phyloP scores from a whole-genome alignment of 2,797 vertebrate genomes.

The Acanthurus leucopareius region DNA sequence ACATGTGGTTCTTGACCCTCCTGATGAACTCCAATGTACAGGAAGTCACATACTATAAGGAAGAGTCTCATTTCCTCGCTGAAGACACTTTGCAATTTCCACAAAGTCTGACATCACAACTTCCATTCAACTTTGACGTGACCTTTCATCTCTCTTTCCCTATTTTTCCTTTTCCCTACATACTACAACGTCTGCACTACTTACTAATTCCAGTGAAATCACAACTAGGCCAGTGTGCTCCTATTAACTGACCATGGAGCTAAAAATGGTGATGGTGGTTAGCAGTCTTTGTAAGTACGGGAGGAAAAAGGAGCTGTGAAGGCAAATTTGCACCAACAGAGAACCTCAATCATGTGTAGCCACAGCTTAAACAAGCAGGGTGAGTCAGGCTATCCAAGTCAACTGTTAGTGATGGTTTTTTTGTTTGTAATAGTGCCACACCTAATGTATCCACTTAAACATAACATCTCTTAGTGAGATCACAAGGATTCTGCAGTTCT shows the following conservation, averaged over 20 bases:
- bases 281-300: constrained; percentile 14
- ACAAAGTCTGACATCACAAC: constrained; percentile 15
- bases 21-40: constrained; percentile 4
- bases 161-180: not conserved
- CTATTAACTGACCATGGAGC: constrained; percentile 33
- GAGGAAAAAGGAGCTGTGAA: constrained; percentile 8
- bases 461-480: no score
- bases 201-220: constrained; percentile 27
- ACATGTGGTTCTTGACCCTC: constrained; percentile 27
- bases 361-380: not conserved
- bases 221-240: constrained; percentile 51
- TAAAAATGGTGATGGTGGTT: constrained; percentile 43
- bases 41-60: constrained; percentile 51
- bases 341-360: not conserved
- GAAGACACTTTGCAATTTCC: constrained; percentile 48
- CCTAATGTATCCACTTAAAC: not conserved
- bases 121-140: not conserved
- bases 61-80: constrained; percentile 62
- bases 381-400: not conserved
- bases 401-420: not conserved
- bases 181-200: not conserved
- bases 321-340: not conserved
- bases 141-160: not conserved
- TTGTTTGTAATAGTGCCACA: not conserved
- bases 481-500: not conserved